Conservation (phyloP, 2,113 vertebrate genomes). For the Anser brachyrhynchus region DNA sequence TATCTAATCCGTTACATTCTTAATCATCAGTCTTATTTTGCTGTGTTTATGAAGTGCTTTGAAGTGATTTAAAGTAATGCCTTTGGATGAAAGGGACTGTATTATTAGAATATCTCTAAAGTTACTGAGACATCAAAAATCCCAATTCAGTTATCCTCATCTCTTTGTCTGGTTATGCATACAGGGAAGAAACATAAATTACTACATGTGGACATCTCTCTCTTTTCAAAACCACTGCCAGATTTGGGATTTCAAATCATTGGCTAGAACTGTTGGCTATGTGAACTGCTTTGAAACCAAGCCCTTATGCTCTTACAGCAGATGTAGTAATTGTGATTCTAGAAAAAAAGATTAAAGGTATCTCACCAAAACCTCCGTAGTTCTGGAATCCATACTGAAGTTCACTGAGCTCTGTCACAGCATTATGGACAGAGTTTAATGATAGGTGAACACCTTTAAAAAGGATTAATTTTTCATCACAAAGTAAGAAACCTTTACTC, state of each 20-base stretch:
- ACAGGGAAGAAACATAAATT: neutral
- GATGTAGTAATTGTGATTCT: neutral
- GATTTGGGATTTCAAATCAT: neutral
- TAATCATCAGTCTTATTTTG: neutral
- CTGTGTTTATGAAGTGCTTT: slow-evolving; percentile 34
- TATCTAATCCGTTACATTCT: neutral
- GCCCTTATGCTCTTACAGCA: neutral
- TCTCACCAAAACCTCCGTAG: neutral
- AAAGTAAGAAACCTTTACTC: neutral
- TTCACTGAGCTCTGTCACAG: neutral
- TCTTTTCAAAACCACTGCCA: neutral
- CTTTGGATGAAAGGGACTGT: slow-evolving; percentile 24
- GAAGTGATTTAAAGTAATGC: slow-evolving; percentile 41
- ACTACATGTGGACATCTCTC: neutral
- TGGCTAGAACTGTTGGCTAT: neutral
- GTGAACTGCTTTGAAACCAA: neutral
- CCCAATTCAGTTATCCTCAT: neutral
- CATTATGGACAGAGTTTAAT: neutral
- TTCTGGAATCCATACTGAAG: neutral
- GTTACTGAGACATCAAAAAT: slow-evolving; percentile 18
- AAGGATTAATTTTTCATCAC: neutral
- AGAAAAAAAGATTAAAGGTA: neutral
- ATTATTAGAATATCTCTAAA: slow-evolving; percentile 29
- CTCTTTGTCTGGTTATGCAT: neutral
- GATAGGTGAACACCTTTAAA: neutral